These are phyloP conservation scores for Planiliza haematocheilus DNA, from an alignment of 2,113 vertebrate genomes.

Conservation along the genomic window DNA sequence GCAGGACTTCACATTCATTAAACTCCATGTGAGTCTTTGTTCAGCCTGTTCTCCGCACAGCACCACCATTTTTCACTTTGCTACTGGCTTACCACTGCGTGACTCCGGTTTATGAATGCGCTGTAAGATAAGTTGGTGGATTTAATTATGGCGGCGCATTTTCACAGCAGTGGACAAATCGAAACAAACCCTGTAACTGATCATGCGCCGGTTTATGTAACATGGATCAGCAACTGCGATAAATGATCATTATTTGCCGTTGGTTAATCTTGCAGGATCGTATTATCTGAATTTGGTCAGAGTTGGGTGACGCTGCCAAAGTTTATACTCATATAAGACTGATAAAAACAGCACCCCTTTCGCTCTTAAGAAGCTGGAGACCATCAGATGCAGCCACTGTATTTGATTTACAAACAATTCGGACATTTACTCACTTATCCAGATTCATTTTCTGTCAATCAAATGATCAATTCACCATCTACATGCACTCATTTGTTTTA, in stretches of 20 bases:
- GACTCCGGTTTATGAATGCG: slow-evolving; percentile 28
- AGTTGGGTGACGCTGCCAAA: too few species aligned
- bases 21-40: slow-evolving; percentile 53
- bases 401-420: not conserved
- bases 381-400: not conserved
- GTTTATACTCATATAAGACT: not conserved
- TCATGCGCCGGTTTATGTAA: not conserved
- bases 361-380: not conserved
- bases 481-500: not conserved
- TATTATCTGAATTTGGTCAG: not conserved
- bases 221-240: not conserved
- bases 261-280: not conserved
- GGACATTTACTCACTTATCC: not conserved
- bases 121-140: slow-evolving; percentile 10
- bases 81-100: slow-evolving; percentile 3
- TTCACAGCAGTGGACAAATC: not conserved
- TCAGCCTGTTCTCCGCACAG: slow-evolving; percentile 36
- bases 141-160: slow-evolving; percentile 36
- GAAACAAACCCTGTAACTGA: not conserved
- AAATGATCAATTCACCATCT: not conserved
- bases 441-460: not conserved
- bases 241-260: not conserved
- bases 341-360: too few species aligned
- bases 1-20: slow-evolving; percentile 62
- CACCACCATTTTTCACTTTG: slow-evolving; percentile 25